Conservation (phyloP, 2,888 invertebrate species). For the Thymelicus lineola region DNA sequence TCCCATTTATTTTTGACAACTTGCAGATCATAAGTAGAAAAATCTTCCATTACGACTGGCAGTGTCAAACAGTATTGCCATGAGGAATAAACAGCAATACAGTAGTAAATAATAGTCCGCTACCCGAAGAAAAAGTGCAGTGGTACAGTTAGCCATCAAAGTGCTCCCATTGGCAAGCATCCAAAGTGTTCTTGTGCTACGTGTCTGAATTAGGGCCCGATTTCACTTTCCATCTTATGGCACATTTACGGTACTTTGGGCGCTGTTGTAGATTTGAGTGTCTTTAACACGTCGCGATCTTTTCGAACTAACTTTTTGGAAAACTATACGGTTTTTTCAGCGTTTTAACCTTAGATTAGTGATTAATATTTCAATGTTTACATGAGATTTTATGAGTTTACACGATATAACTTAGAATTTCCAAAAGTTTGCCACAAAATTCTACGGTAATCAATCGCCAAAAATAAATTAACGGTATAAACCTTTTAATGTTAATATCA, state of each 20-base stretch:
- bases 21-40: too few species aligned
- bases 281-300: constrained; percentile 25
- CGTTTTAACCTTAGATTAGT: too few species aligned
- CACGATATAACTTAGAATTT: too few species aligned
- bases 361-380: too few species aligned
- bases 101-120: not conserved
- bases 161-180: constrained; percentile 33
- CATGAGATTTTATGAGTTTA: too few species aligned
- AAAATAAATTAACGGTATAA: not conserved
- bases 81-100: not conserved
- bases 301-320: constrained; percentile 2
- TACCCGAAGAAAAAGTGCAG: constrained; percentile 15
- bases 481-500: not conserved
- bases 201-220: constrained; percentile 33
- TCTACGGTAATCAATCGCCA: too few species aligned
- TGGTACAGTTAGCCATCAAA: constrained; percentile 36
- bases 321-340: not conserved
- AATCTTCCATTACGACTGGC: too few species aligned
- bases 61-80: not conserved
- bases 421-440: too few species aligned
- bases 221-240: constrained; percentile 33
- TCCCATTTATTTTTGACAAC: too few species aligned
- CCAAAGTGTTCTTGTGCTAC: constrained; percentile 32
- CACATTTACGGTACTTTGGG: constrained; percentile 32
- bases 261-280: constrained; percentile 21